phyloP scores from a whole-genome alignment of 2,113 vertebrate species.

The Dicerorhinus sumatrensis region DNA sequence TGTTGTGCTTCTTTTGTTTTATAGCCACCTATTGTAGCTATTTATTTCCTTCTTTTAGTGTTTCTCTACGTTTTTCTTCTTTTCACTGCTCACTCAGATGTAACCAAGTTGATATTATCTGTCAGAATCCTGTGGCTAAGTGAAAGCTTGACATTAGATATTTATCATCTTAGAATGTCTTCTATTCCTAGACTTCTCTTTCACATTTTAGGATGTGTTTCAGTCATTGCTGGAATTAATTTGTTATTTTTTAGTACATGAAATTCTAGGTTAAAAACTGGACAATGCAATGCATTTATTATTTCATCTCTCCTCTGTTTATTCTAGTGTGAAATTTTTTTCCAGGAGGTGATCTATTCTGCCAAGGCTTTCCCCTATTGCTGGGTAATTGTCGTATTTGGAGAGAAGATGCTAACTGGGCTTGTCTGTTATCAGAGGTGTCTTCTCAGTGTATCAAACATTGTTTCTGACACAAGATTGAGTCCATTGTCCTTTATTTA shows the following conservation, averaged over 20 bases:
- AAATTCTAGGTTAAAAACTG: slow-evolving; percentile 41
- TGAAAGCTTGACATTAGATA: neutral
- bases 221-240: neutral
- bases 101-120: neutral
- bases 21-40: neutral
- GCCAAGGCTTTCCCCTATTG: neutral
- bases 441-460: slow-evolving; percentile 15
- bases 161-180: neutral
- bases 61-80: neutral
- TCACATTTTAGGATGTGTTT: neutral
- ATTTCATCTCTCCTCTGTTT: slow-evolving; percentile 74
- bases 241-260: neutral
- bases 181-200: neutral
- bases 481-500: neutral
- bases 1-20: neutral
- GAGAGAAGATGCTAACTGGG: slow-evolving; percentile 30
- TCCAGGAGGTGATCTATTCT: slow-evolving; percentile 76
- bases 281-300: neutral
- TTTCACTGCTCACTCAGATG: neutral
- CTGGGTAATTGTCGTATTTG: slow-evolving; percentile 26
- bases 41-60: neutral
- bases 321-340: slow-evolving; percentile 87
- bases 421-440: slow-evolving; percentile 42
- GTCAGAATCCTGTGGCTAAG: neutral
- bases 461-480: neutral